phyloP scores from a whole-genome alignment of 2,797 vertebrate genomes.

The Orientallactaga sibirica region DNA sequence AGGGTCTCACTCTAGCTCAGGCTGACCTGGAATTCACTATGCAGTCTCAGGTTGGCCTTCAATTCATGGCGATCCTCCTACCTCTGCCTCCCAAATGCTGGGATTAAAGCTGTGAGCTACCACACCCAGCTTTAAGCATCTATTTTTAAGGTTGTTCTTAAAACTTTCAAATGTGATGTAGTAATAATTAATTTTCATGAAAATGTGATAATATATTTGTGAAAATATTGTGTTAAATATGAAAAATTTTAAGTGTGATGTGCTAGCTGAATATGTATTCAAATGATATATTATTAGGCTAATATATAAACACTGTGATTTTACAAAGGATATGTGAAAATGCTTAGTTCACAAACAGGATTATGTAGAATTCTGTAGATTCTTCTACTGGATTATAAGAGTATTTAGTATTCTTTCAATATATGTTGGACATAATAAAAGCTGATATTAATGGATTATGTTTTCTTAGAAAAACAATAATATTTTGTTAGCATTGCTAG shows the following conservation, averaged over 20 bases:
- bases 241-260: neutral
- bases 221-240: neutral
- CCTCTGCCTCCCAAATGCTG: no score
- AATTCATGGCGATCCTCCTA: no score
- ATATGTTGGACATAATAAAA: neutral
- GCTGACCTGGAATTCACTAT: no score
- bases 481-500: neutral
- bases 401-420: neutral
- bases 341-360: neutral
- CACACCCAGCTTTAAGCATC: neutral
- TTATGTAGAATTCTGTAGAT: neutral
- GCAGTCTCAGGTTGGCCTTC: no score
- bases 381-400: neutral
- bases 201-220: slow-evolving; percentile 24
- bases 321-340: neutral
- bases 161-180: neutral
- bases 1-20: no score
- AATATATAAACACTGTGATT: neutral
- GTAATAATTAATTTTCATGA: slow-evolving; percentile 34
- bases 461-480: neutral
- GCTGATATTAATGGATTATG: neutral
- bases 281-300: neutral
- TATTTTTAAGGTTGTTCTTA: slow-evolving; percentile 38
- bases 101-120: no score
- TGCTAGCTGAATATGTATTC: slow-evolving; percentile 12